Conservation (phyloP, 2,888 invertebrate genomes). For the Philhelius pedissequus region DNA sequence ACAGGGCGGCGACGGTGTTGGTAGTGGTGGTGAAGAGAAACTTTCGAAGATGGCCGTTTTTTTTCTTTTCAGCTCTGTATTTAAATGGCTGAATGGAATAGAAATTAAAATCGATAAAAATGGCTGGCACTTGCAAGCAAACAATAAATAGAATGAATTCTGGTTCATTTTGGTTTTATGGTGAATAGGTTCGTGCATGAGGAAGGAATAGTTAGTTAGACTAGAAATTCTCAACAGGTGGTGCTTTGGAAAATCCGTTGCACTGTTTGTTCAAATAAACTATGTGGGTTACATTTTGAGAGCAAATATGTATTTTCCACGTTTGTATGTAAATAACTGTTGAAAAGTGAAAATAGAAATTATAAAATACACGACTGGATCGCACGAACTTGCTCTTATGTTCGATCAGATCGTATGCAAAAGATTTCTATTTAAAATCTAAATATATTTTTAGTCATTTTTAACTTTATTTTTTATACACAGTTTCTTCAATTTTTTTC, state of each 20-base stretch:
- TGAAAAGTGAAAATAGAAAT: no score
- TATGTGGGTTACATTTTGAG: no score
- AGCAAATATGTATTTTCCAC: no score
- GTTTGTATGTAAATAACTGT: no score
- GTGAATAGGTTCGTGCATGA: conserved; percentile 1
- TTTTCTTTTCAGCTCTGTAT: conserved; percentile 41
- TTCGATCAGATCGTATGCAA: no score
- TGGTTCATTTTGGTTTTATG: neutral
- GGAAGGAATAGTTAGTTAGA: neutral
- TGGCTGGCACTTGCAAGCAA: conserved; percentile 10
- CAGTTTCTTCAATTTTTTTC: no score
- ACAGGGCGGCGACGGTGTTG: conserved; percentile 37
- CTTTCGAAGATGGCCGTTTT: conserved; percentile 49
- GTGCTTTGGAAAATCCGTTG: conserved; percentile 8
- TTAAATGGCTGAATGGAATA: conserved; percentile 31
- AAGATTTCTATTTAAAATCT: no score
- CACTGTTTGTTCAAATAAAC: neutral
- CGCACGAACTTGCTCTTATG: no score
- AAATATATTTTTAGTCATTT: no score
- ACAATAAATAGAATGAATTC: neutral
- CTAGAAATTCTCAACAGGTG: conserved; percentile 12
- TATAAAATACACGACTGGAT: no score
- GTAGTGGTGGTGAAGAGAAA: neutral
- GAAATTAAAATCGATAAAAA: conserved; percentile 60
- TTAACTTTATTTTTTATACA: no score